Conservation (phyloP, 2,113 vertebrate species). For the Nothoprocta pentlandii region DNA sequence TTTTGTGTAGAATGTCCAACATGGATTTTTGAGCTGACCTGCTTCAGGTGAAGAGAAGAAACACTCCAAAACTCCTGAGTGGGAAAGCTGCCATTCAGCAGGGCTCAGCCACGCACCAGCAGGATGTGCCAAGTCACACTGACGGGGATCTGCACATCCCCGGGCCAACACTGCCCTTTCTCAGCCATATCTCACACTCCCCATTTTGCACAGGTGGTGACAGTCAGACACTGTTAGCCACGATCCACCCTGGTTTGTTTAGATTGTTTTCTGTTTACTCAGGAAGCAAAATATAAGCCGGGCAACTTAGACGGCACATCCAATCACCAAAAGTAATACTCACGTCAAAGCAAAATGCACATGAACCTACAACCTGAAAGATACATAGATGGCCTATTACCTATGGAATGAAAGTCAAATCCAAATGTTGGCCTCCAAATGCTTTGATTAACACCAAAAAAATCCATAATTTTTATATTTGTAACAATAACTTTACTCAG, state of each 20-base stretch:
- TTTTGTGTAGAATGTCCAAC: not conserved
- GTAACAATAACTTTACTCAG: not conserved
- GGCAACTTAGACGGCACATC: not conserved
- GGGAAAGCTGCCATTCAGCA: slow-evolving; percentile 5
- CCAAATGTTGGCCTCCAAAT: not conserved
- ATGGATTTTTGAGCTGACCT: not conserved
- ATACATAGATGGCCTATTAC: not conserved
- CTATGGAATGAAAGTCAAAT: not conserved
- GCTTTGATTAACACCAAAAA: not conserved
- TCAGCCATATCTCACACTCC: not conserved
- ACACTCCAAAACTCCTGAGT: not conserved
- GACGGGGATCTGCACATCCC: not conserved
- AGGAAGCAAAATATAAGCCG: not conserved
- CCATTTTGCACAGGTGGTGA: not conserved
- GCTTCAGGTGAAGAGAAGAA: not conserved
- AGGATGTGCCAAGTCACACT: not conserved
- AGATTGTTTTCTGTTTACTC: not conserved
- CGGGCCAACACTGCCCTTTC: not conserved
- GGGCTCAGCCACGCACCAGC: not conserved
- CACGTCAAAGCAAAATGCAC: not conserved
- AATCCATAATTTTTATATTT: not conserved
- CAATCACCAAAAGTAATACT: not conserved
- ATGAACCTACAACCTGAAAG: not conserved
- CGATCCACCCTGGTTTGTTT: not conserved
- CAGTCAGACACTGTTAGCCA: not conserved